These are phyloP conservation scores for Melospiza georgiana DNA, from an alignment of 2,113 vertebrate species.

Conservation along the genomic window DNA sequence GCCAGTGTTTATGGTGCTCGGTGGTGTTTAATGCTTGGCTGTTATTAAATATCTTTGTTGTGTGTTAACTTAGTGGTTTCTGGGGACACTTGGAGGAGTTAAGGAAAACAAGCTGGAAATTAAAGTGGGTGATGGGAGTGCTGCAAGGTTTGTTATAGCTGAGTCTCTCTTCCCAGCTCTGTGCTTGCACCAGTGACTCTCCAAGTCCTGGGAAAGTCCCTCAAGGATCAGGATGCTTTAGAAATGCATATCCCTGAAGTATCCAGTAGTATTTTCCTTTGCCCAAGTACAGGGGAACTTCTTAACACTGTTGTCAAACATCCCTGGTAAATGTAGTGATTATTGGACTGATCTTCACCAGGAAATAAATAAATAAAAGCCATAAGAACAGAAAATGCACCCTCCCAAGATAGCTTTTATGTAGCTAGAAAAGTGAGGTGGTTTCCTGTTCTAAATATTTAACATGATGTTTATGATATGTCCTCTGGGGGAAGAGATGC, in stretches of 20 bases:
- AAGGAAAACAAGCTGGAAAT: not conserved
- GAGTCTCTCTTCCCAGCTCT: not conserved
- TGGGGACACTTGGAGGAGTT: not conserved
- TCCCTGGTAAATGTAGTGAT: constrained; percentile 8
- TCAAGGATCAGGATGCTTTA: not conserved
- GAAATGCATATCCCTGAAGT: not conserved
- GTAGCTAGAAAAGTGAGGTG: constrained; percentile 53
- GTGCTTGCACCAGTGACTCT: not conserved
- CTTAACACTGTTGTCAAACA: constrained; percentile 19
- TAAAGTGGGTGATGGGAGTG: not conserved
- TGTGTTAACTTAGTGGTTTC: not conserved
- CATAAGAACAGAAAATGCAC: not conserved
- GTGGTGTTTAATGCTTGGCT: not conserved
- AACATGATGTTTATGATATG: constrained; percentile 55
- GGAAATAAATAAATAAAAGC: constrained; percentile 54
- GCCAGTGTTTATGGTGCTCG: not conserved
- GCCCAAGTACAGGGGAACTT: not conserved
- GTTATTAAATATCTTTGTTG: not conserved
- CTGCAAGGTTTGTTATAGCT: not conserved
- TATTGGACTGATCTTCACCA: not conserved
- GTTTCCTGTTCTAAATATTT: constrained; percentile 75
- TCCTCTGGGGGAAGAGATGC: constrained; percentile 58
- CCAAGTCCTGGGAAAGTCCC: not conserved
- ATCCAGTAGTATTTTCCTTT: not conserved
- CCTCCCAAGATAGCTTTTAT: constrained; percentile 62